Conservation (phyloP, 2,113 vertebrate genomes). For the Tetrax tetrax region DNA sequence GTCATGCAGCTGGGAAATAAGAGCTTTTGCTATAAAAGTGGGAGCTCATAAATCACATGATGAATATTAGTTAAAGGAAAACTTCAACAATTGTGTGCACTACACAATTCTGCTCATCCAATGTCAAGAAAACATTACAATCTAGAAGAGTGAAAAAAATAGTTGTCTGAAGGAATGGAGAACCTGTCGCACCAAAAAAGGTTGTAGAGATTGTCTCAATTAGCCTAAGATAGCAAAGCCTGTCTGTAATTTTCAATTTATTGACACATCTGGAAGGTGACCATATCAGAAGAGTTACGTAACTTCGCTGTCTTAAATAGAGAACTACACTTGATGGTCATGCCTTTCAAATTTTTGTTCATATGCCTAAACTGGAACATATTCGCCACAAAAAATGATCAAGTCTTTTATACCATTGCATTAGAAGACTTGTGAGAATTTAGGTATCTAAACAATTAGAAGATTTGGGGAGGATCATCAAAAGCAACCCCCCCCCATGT, state of each 20-base stretch:
- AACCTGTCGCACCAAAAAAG: neutral
- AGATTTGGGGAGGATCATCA: neutral
- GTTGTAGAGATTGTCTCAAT: neutral
- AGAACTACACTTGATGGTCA: neutral
- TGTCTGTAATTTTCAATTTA: neutral
- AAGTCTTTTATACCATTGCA: neutral
- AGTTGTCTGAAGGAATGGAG: neutral
- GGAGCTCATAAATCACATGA: neutral
- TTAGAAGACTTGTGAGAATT: neutral
- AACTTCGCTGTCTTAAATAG: neutral
- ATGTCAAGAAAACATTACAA: neutral
- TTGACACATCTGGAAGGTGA: neutral
- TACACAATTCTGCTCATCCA: neutral
- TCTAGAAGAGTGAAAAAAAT: neutral
- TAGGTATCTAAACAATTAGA: neutral
- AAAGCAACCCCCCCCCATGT: neutral
- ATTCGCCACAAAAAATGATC: neutral
- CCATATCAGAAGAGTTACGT: fast-evolving
- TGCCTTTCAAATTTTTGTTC: neutral
- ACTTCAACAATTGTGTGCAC: no score
- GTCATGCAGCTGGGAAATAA: neutral
- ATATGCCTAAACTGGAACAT: neutral
- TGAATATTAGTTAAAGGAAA: neutral
- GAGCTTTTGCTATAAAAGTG: neutral
- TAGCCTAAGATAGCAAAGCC: neutral